Percentiles rank a stretch among this genome's conserved stretches.
Conservation (phyloP, 92 coral and sea anemone genomes). For the Porites rus region DNA sequence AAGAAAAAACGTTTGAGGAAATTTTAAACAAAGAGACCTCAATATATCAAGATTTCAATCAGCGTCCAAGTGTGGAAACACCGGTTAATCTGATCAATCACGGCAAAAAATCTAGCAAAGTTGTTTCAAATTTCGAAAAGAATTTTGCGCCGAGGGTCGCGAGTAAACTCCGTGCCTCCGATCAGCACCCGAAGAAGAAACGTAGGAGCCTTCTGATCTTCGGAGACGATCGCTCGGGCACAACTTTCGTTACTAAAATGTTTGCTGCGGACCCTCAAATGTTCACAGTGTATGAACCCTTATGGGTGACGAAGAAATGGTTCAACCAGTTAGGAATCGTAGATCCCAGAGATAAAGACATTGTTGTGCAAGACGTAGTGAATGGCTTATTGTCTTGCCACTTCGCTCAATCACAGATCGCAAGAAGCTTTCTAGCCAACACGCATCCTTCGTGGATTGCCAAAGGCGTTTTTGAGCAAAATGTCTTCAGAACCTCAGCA, state of each 20-base stretch:
- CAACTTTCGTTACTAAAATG: constrained; percentile 49
- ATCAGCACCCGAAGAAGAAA: constrained; percentile 26
- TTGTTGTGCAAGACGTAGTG: constrained; percentile 10
- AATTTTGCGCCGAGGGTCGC: neutral
- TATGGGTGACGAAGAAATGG: constrained; percentile 54
- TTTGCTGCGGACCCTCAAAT: constrained; percentile 47
- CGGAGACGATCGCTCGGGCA: constrained; percentile 61
- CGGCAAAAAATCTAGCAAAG: constrained; percentile 4
- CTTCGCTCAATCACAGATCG: constrained; percentile 28
- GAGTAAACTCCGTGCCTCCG: neutral
- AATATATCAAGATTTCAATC: neutral
- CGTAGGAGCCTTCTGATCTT: constrained; percentile 49
- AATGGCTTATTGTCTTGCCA: constrained; percentile 42
- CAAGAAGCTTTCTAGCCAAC: constrained; percentile 9
- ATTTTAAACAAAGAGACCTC: neutral
- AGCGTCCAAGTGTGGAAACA: neutral
- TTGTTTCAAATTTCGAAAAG: neutral
- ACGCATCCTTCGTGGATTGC: constrained; percentile 21
- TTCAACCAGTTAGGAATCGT: neutral
- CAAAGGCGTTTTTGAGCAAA: neutral
- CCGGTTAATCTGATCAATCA: too few species aligned
- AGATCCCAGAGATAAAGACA: neutral
- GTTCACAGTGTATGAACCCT: constrained; percentile 48
- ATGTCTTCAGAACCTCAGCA: constrained; percentile 22
- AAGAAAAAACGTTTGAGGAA: neutral